Conservation (phyloP, 35 echinoderm and acorn worm species). For the Antedon bifida region DNA sequence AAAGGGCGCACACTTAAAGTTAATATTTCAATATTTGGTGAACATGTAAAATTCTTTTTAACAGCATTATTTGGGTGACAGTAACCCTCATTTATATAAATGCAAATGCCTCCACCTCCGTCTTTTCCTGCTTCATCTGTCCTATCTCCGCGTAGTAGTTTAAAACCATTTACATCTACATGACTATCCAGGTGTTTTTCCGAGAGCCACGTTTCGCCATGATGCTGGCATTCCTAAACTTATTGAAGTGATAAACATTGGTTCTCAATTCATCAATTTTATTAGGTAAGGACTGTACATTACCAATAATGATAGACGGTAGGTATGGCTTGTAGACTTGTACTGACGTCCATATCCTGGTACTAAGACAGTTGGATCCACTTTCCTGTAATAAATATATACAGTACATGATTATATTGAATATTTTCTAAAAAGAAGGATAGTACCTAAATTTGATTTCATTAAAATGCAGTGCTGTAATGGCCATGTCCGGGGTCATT, state of each 20-base stretch:
- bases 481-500: no score
- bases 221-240: neutral
- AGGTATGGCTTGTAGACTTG: no score
- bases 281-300: neutral
- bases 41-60: constrained; percentile 13
- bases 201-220: neutral
- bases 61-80: constrained; percentile 28
- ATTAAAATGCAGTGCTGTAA: no score
- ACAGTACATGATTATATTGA: no score
- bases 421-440: no score
- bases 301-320: constrained; percentile 3
- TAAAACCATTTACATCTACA: neutral
- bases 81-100: constrained; percentile 21
- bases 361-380: no score
- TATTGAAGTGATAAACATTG: neutral
- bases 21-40: constrained; percentile 32
- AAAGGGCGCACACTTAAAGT: constrained; percentile 21
- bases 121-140: neutral
- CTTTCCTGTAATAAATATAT: no score
- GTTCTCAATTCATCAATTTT: neutral
- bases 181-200: neutral
- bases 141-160: neutral
- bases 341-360: no score
- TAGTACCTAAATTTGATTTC: no score
- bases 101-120: constrained; percentile 20